Evolutionary conservation across 2,113 vertebrate genomes (phyloP), one percentile per base, ranked within the genome.

Genomic region (Rhinichthys klamathensis): DNA sequence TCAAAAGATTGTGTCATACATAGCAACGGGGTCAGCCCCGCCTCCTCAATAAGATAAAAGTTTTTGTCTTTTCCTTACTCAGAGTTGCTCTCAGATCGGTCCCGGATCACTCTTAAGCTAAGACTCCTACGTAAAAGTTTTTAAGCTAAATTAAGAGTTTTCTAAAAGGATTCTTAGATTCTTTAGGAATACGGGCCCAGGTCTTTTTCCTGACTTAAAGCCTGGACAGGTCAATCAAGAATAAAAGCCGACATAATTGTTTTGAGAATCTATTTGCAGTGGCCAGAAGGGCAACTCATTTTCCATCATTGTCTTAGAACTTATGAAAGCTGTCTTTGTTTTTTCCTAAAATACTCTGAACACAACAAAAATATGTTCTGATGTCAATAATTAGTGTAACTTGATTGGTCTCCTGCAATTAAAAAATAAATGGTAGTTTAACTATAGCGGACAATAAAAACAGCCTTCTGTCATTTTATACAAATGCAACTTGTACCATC

Each of bases 161-260:
- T n/a, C n/a, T n/a, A n/a, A n/a, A n/a, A n/a, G n/a, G n/a, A n/a
- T n/a, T n/a, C n/a, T n/a, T n/a, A n/a, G n/a, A n/a, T n/a, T n/a
- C n/a, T n/a, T n/a, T n/a, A n/a, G n/a, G n/a, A n/a, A n/a, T n/a
- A n/a, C n/a, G n/a, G n/a, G n/a, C n/a, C n/a, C n/a, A n/a, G n/a
- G 21, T 13, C 60, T 67, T 49, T 44, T 67, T 30, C 16, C 25
- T 81, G 63, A 82, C 80, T 46, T 25, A 21, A 82, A 18, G 65
- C 65, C 18, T 54, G 44, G 11, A 56, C 18, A 49, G 18, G 41
- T 61, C 23, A 65, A 65, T 46, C 8, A 3, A 60, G 78, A 80
- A 80, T 65, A 69, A 35, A 82, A 69, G 60, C 16, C 23, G 2
- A 35, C 44, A 69, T 67, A 81, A 82, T 82, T 38, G 65, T 63